Percentiles rank a stretch among this genome's conserved stretches.
phyloP scores from a whole-genome alignment of 2,113 vertebrate genomes.

The Serinus canaria region DNA sequence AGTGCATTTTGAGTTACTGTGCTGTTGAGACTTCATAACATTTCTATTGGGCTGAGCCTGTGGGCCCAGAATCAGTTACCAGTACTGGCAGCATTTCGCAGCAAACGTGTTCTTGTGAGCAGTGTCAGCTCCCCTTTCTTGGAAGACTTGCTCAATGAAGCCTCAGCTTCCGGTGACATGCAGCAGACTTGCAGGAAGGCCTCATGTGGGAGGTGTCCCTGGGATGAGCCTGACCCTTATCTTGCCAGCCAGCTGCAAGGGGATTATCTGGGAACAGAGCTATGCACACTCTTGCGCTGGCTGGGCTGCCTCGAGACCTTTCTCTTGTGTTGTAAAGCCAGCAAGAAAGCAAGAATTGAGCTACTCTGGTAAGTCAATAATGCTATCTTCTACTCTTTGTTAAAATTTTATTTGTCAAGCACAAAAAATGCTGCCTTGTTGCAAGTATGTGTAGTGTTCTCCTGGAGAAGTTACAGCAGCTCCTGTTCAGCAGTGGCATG shows the following conservation, averaged over 20 bases:
- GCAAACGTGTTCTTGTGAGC: background rate
- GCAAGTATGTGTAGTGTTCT: background rate
- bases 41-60: background rate
- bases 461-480: background rate
- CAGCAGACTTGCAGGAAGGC: background rate
- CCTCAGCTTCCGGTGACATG: background rate
- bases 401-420: background rate
- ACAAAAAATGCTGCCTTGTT: background rate
- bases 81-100: background rate
- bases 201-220: slow-evolving; percentile 21
- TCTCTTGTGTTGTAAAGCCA: background rate
- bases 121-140: background rate
- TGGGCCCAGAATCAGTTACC: background rate
- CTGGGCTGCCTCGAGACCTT: background rate
- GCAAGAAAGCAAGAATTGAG: background rate
- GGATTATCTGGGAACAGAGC: background rate
- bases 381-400: background rate
- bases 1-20: background rate
- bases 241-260: slow-evolving; percentile 45
- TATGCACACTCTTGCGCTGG: background rate
- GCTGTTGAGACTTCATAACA: background rate
- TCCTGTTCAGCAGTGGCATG: background rate
- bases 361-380: slow-evolving; percentile 32
- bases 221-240: slow-evolving; percentile 46
- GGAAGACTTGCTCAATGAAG: background rate